A percentile compares a stretch with the other conserved stretches of the same genome.
Conservation (phyloP, 2,113 vertebrate genomes). For the Pholis gunnellus region DNA sequence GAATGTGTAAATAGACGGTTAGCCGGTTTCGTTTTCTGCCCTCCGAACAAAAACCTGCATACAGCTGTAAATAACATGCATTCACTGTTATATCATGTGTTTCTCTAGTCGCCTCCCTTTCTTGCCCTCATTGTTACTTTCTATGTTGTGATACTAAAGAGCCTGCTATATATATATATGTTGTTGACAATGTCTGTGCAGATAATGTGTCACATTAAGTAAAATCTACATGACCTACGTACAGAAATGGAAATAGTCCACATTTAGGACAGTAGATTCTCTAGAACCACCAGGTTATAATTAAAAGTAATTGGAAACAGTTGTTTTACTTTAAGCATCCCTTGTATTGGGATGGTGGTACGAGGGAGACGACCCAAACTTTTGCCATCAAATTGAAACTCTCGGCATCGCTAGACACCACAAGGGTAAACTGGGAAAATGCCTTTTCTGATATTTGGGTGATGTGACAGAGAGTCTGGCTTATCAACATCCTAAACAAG, state of each 20-base stretch:
- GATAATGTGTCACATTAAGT: not conserved
- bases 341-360: not conserved
- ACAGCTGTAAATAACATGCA: no score
- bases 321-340: not conserved
- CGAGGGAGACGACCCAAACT: not conserved
- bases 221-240: not conserved
- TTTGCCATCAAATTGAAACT: not conserved
- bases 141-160: no score
- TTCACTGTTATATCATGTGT: no score
- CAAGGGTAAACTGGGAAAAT: not conserved
- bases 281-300: not conserved
- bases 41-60: no score
- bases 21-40: no score
- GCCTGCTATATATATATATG: no score
- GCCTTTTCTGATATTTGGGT: not conserved
- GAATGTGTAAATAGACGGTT: no score
- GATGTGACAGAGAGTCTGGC: not conserved
- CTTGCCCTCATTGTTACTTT: no score
- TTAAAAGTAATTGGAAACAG: not conserved
- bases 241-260: not conserved
- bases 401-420: not conserved
- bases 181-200: not conserved
- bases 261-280: not conserved
- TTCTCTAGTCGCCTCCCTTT: no score
- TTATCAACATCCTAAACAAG: conserved; percentile 11